Percentiles rank a stretch among this genome's conserved stretches.
Conservation (phyloP, 1,140 invertebrate species). For the Hormaphis cornu region DNA sequence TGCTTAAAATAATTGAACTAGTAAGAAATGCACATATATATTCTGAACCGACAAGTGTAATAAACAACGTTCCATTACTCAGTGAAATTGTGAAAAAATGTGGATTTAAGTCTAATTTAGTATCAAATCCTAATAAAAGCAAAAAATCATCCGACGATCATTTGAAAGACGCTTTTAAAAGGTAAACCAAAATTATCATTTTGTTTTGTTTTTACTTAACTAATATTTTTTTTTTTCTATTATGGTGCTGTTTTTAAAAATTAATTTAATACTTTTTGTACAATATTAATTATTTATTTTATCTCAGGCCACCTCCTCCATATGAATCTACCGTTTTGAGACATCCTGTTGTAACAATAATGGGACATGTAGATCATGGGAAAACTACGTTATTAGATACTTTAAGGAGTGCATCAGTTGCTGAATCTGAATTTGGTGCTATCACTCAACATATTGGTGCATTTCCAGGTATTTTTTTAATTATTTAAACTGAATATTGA, state of each 20-base stretch:
- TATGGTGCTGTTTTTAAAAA: no score
- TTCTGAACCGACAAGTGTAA: slow-evolving; percentile 43
- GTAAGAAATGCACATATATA: slow-evolving; percentile 51
- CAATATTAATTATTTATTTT: not conserved
- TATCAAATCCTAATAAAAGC: slow-evolving; percentile 44
- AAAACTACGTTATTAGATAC: slow-evolving; percentile 95
- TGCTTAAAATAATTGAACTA: slow-evolving; percentile 59
- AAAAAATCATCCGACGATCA: slow-evolving; percentile 42
- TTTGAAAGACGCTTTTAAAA: slow-evolving; percentile 36
- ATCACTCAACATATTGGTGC: slow-evolving; percentile 99
- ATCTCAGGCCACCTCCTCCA: slow-evolving; percentile 54
- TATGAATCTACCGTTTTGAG: slow-evolving; percentile 54
- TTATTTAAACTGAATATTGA: not conserved
- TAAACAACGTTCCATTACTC: slow-evolving; percentile 51
- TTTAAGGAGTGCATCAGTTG: slow-evolving; percentile 75
- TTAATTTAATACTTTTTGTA: no score
- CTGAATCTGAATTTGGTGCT: slow-evolving; percentile 91
- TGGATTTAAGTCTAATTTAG: slow-evolving; percentile 50
- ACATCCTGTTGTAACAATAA: slow-evolving; percentile 90
- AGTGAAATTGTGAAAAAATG: slow-evolving; percentile 56
- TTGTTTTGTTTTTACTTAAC: not conserved
- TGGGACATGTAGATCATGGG: slow-evolving; percentile 99
- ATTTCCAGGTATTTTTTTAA: slow-evolving; percentile 59
- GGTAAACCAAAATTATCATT: slow-evolving; percentile 29
- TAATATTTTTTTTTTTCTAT: not conserved